These are phyloP conservation scores for Sinodicranocentrus sp. DNA, from an alignment of 2,888 invertebrate species.

Conservation along the genomic window DNA sequence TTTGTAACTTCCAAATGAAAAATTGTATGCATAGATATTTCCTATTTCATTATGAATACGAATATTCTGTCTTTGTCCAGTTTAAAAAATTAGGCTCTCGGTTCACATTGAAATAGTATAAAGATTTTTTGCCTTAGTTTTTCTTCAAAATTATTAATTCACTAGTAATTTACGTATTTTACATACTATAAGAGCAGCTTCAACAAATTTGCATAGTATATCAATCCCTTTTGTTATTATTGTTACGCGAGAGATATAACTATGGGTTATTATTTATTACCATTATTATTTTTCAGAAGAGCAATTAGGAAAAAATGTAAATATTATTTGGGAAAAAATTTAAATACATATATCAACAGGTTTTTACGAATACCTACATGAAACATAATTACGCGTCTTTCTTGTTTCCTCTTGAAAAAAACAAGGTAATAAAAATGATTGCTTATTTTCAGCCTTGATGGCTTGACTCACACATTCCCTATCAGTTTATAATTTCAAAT, in stretches of 20 bases:
- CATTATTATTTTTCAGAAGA: not conserved
- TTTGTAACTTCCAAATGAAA: no score
- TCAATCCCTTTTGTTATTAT: no score
- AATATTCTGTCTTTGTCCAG: conserved; percentile 58
- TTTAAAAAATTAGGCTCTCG: conserved; percentile 66
- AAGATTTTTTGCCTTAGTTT: conserved; percentile 1
- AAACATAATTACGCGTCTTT: not conserved
- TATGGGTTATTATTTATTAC: not conserved
- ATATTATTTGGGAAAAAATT: not conserved
- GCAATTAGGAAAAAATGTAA: not conserved
- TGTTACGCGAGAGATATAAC: not conserved
- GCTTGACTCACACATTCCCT: conserved; percentile 20
- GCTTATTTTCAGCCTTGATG: conserved; percentile 45
- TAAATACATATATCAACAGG: no score
- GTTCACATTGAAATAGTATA: conserved; percentile 24
- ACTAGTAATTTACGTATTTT: not conserved
- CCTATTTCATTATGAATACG: not conserved
- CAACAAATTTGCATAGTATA: not conserved
- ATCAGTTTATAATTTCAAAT: not conserved
- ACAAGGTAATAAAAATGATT: conserved; percentile 52
- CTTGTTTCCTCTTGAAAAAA: not conserved
- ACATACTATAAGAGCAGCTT: not conserved
- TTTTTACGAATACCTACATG: no score
- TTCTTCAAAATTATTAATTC: not conserved
- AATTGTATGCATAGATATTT: no score